A percentile compares a stretch with the other conserved stretches of the same genome.
Evolutionary conservation across 1,140 invertebrate genomes (phyloP).

Genomic region (Lamellibrachia luymesi): DNA sequence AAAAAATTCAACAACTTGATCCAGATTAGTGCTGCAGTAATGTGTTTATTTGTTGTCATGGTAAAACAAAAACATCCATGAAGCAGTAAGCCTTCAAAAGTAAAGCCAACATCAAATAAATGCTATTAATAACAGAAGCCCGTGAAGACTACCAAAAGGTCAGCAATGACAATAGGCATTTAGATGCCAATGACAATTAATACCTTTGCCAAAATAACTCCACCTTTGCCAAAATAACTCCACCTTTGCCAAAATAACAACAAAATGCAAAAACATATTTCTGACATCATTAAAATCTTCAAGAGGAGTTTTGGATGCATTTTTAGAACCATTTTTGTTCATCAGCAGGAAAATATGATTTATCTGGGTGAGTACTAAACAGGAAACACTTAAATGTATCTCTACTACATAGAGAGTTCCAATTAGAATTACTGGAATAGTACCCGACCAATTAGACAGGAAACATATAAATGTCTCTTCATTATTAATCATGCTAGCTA

Average conservation of each 20-base stretch:
- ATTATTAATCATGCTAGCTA: too few relatives aligned
- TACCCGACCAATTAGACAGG: too few relatives aligned
- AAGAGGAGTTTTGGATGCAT: too few relatives aligned
- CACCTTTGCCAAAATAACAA: background rate
- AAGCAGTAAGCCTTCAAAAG: background rate
- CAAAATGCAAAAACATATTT: background rate
- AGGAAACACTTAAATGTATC: too few relatives aligned
- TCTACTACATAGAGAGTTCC: too few relatives aligned
- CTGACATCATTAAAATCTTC: background rate
- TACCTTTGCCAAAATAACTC: background rate
- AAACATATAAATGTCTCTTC: too few relatives aligned
- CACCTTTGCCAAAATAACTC: background rate
- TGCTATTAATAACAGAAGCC: background rate
- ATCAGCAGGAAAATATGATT: too few relatives aligned
- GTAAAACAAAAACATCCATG: background rate
- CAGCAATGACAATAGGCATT: background rate
- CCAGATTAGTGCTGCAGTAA: background rate
- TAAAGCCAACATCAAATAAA: background rate
- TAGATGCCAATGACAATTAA: background rate
- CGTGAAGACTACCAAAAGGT: background rate
- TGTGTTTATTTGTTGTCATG: background rate
- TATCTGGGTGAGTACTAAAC: too few relatives aligned
- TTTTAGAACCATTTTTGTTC: too few relatives aligned
- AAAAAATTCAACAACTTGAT: background rate
- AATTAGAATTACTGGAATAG: too few relatives aligned